Conservation (phyloP, 2,797 vertebrate genomes). For the Craterocephalus amniculus region DNA sequence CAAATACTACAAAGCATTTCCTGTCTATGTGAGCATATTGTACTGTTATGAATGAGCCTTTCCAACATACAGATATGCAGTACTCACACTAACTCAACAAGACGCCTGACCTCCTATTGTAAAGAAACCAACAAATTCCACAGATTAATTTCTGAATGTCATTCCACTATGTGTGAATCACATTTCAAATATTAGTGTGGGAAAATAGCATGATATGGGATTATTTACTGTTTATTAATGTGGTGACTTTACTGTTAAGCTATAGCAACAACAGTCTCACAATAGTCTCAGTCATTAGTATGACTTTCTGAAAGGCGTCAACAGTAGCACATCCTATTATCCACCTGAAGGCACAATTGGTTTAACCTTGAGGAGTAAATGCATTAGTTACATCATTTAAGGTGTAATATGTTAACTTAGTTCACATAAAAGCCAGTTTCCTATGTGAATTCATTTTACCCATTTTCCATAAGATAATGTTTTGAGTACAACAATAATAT, state of each 20-base stretch:
- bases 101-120: no score
- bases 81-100: no score
- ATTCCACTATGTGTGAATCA: no score
- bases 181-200: no score
- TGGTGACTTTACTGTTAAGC: constrained; percentile 21
- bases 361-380: neutral
- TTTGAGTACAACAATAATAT: neutral
- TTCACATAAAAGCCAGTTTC: neutral
- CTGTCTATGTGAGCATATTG: no score
- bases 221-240: constrained; percentile 9
- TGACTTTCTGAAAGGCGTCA: neutral
- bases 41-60: no score
- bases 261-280: neutral
- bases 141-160: no score
- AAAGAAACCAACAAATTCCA: no score
- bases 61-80: no score
- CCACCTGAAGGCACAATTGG: neutral
- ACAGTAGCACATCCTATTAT: neutral
- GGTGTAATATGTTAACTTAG: neutral
- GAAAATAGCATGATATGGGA: no score
- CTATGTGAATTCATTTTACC: neutral
- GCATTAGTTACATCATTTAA: neutral
- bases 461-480: no score
- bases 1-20: neutral
- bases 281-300: neutral